Evolutionary conservation across 2,113 vertebrate species (phyloP).

Genomic region (Campylorhamphus procurvoides): DNA sequence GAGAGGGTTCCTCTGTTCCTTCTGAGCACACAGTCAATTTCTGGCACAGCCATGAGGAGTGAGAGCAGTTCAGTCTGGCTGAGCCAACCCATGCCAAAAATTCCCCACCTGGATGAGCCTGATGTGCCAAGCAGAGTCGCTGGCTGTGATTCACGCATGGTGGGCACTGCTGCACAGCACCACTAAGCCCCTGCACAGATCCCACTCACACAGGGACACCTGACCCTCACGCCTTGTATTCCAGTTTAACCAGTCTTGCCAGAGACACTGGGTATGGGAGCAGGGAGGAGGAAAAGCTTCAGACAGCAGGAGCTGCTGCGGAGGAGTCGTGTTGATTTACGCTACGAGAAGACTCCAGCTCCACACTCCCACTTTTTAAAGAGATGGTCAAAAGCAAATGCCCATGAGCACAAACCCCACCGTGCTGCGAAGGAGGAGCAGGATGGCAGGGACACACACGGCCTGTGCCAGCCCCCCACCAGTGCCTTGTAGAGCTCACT

Average conservation of each 20-base stretch:
- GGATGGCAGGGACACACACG: rapidly evolving
- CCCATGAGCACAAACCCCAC: not conserved
- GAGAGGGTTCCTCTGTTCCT: not conserved
- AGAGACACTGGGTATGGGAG: not conserved
- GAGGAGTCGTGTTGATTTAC: not conserved
- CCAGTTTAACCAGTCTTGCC: not conserved
- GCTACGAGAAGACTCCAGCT: not conserved
- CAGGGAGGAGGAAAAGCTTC: not conserved
- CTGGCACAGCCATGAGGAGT: rapidly evolving
- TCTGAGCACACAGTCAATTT: not conserved
- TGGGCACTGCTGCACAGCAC: not conserved
- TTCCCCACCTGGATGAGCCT: not conserved
- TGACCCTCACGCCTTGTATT: not conserved
- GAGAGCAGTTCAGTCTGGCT: not conserved
- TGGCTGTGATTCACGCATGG: not conserved
- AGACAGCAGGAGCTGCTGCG: not conserved
- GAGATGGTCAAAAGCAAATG: not conserved
- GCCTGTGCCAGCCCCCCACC: not conserved
- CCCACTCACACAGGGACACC: not conserved
- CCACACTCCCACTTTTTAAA: not conserved
- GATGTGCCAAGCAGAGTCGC: rapidly evolving
- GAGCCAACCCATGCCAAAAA: not conserved
- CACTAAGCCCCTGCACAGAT: rapidly evolving
- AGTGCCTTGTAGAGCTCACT: not conserved
- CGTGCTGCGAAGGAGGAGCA: not conserved